A percentile compares a stretch with the other conserved stretches of the same genome.
These are phyloP conservation scores for Montipora efflorescens DNA, from an alignment of 64 coral and sea anemone genomes.

Conservation along the genomic window DNA sequence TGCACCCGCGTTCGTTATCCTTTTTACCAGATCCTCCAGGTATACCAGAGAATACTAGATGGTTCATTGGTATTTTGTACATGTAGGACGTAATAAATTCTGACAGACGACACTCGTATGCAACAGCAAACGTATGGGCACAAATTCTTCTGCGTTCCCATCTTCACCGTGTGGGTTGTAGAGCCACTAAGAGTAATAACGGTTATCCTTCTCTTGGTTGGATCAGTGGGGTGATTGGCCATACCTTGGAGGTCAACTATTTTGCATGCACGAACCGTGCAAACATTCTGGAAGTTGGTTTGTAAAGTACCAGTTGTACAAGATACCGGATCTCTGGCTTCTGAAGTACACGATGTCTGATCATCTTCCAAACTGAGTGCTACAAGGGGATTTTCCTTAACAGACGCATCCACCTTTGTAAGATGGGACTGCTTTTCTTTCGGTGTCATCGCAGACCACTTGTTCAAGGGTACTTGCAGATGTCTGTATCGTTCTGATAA, in stretches of 20 bases:
- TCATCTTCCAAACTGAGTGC: not conserved
- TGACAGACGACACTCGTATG: not conserved
- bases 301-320: too few relatives aligned
- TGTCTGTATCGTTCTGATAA: not conserved
- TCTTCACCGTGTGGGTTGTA: too few relatives aligned
- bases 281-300: too few relatives aligned
- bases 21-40: not conserved
- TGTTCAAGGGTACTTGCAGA: constrained; percentile 9
- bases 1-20: not conserved
- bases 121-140: too few relatives aligned
- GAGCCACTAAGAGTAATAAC: too few relatives aligned
- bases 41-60: constrained; percentile 18
- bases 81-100: constrained; percentile 2
- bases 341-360: constrained; percentile 7
- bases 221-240: too few relatives aligned
- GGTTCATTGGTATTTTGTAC: not conserved
- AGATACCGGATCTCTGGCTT: too few relatives aligned
- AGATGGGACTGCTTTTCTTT: constrained; percentile 25
- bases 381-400: not conserved
- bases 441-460: constrained; percentile 30
- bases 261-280: too few relatives aligned
- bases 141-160: too few relatives aligned
- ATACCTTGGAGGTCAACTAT: too few relatives aligned
- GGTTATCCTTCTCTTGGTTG: too few relatives aligned
- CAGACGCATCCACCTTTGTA: not conserved